Evolutionary conservation across 30 jellyfish, hydroid and myxozoan genomes (phyloP).

Genomic region (Aurelia sp.): DNA sequence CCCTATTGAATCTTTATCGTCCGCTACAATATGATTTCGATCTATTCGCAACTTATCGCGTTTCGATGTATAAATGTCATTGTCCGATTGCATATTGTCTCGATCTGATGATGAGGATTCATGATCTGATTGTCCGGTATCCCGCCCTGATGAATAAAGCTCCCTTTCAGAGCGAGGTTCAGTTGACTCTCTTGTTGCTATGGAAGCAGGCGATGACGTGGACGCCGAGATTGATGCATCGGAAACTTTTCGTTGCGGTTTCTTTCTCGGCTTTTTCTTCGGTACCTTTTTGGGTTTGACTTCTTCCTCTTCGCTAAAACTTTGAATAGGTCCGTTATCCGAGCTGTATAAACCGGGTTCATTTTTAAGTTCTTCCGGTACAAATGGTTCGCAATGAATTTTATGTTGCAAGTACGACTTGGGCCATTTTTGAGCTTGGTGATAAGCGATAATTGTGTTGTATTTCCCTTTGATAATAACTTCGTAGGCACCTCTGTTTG

Average conservation of each 20-base stretch:
- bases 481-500: slow-evolving; percentile 91
- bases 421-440: slow-evolving; percentile 92
- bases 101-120: slow-evolving; percentile 58
- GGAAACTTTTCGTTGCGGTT: slow-evolving; percentile 43
- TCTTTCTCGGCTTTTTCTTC: slow-evolving; percentile 61
- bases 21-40: slow-evolving; percentile 25
- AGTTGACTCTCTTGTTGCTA: slow-evolving; percentile 11
- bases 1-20: slow-evolving; percentile 23
- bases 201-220: slow-evolving; percentile 54
- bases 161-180: slow-evolving; percentile 53
- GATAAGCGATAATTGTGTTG: slow-evolving; percentile 78
- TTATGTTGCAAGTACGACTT: slow-evolving; percentile 81
- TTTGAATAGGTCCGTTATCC: slow-evolving; percentile 44
- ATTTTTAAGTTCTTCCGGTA: slow-evolving; percentile 61
- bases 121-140: slow-evolving; percentile 41
- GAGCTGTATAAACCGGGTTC: slow-evolving; percentile 51
- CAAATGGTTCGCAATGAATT: slow-evolving; percentile 94
- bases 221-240: slow-evolving; percentile 66
- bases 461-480: slow-evolving; percentile 89
- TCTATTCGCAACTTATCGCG: slow-evolving; percentile 24
- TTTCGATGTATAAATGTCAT: slow-evolving; percentile 28
- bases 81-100: slow-evolving; percentile 34
- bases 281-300: slow-evolving; percentile 15
- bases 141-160: slow-evolving; percentile 53
- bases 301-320: slow-evolving; percentile 65